Evolutionary conservation across 2,113 vertebrate genomes (phyloP), one percentile per base, ranked within the genome.

Genomic region (Blennius ocellaris): DNA sequence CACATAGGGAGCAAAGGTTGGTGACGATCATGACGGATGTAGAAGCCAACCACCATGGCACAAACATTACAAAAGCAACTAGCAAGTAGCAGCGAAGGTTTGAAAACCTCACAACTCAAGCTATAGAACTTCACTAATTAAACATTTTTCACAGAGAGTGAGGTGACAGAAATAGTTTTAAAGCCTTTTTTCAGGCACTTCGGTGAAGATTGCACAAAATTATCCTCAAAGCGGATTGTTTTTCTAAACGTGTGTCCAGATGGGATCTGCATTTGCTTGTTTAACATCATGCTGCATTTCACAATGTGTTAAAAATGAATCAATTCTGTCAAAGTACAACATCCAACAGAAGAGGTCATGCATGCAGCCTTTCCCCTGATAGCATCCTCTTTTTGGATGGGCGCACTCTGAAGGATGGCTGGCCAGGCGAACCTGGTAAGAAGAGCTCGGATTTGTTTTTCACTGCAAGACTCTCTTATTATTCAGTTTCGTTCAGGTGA

Each of bases 1-100:
- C 64, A 64, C 72, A 84, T 73, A 69, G 78, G 65, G 57, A 37
- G 21, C 51, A 52, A 11, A 48, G 58, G 10, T 47, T 51, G 64
- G 55, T 71, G 40, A 56, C 15, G 21, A 73, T 73, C 50, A 9
- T 57, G 60, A 41, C 30, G 14, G 6, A 36, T 45, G 44, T 75
- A 54, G 62, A 73, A 54, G 30, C 63, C 37, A 50, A 11, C 39
- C 3, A 53, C 53, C 43, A 38, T 14, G 6, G 21, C 17, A n/a
- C 36, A 11, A 54, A 59, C 41, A 36, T 7, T 9, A 3, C 10
- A 56, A 44, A 11, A 16, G 21, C 21, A 30, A 30, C 21, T 30
- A 2, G 73, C 56, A 54, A 43, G 10, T 0, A 39, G 1, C 12
- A 49, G 6, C 21, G 54, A 45, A 21, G 55, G 36, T 47, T n/a